Conservation (phyloP, 2,888 invertebrate genomes). For the Calameuta filiformis region DNA sequence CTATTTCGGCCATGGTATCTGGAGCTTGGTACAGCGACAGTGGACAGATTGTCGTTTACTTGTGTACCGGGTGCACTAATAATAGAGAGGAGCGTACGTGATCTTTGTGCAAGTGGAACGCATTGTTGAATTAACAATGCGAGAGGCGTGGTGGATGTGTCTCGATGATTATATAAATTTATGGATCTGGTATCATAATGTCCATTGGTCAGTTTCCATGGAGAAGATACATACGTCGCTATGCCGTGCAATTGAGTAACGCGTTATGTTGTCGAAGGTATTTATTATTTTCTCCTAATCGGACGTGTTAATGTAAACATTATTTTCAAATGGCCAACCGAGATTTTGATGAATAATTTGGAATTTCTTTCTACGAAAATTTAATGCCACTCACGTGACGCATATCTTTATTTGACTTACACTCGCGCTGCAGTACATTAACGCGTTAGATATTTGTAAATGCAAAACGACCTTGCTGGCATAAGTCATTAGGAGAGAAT, state of each 20-base stretch:
- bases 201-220: not conserved
- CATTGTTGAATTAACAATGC: not conserved
- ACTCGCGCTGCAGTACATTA: not conserved
- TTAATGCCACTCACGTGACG: not conserved
- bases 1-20: constrained; percentile 43
- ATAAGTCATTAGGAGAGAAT: not conserved
- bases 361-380: not conserved
- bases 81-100: not conserved
- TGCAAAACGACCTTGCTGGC: not conserved
- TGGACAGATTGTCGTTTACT: not conserved
- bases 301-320: not conserved
- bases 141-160: not conserved
- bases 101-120: not conserved
- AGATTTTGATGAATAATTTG: not conserved
- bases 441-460: not conserved
- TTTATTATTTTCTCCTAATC: not conserved
- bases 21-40: constrained; percentile 26
- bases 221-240: not conserved
- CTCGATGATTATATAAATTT: not conserved
- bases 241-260: not conserved
- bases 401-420: not conserved
- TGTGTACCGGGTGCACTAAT: not conserved
- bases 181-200: not conserved
- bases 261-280: not conserved
- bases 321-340: not conserved